These are phyloP conservation scores for Gerosis bhagava DNA, from an alignment of 2,888 invertebrate genomes.

Conservation along the genomic window DNA sequence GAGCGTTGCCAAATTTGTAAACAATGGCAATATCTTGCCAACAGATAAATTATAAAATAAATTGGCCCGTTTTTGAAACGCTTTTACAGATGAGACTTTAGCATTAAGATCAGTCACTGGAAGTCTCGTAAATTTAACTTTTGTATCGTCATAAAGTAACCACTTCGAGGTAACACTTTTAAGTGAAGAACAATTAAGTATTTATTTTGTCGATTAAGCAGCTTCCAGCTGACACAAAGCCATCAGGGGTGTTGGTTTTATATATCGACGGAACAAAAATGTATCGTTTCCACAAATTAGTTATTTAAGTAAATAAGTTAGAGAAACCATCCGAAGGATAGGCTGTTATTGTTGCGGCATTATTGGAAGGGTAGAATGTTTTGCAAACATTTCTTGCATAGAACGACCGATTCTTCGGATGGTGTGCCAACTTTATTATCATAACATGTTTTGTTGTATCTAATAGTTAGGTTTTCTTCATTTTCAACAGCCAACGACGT, in stretches of 20 bases:
- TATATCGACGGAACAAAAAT: conserved; percentile 72
- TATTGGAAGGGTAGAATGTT: conserved; percentile 69
- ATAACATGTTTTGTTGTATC: conserved; percentile 79
- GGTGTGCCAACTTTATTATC: conserved; percentile 71
- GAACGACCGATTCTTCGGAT: conserved; percentile 73
- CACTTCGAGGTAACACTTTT: conserved; percentile 7
- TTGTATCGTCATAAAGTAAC: conserved; percentile 11
- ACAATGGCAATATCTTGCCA: not conserved
- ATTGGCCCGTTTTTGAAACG: conserved; percentile 33
- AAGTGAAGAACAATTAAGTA: conserved; percentile 3
- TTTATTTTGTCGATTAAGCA: conserved; percentile 37
- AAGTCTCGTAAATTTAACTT: conserved; percentile 49
- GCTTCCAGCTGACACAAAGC: conserved; percentile 78
- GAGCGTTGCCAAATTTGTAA: conserved; percentile 32
- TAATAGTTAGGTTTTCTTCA: conserved; percentile 68
- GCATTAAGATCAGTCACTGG: conserved; percentile 71
- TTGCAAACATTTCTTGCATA: conserved; percentile 73
- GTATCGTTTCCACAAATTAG: conserved; percentile 79
- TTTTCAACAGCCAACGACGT: conserved; percentile 59
- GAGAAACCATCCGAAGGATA: conserved; percentile 60
- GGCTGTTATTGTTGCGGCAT: conserved; percentile 69
- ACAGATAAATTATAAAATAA: conserved; percentile 6
- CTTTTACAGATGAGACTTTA: conserved; percentile 63
- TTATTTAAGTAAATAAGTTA: conserved; percentile 67
- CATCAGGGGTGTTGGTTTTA: conserved; percentile 80